Evolutionary conservation across 1,140 invertebrate species (phyloP), one percentile per base, ranked within the genome.

Genomic region (Leptoteleia sp.): DNA sequence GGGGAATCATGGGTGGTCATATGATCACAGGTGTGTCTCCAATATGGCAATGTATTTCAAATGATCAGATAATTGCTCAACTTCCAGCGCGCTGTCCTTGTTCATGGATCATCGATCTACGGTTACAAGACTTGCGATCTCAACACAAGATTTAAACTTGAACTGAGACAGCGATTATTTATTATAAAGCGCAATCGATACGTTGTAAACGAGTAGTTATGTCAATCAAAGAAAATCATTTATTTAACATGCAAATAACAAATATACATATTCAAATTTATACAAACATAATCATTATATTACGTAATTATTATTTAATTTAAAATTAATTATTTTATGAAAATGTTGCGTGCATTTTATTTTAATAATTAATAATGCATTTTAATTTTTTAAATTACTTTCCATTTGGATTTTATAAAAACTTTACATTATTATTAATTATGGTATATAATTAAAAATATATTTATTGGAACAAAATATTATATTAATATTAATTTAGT

Each of bases 71-170:
- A 52, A 73, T 73, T 73, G 38, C 70, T 57, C 59, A 73, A 73
- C 50, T 45, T 37, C 15, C 31, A 31, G 9, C 16, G 9, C 16
- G 47, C 13, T 64, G 70, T 33, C 70, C 70, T 73, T 50, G 59
- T 73, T 64, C 59, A 73, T 73, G 70, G 70, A 73, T 73, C 70
- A 73, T 73, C 70, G 59, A 73, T 57, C 40, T 72, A 40, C 19
- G 11, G 1, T 16, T 35, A 3, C 19, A n/a, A 15, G 17, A 42
- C 27, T 33, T 7, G 16, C 13, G 40, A 57, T 57, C 50, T 47
- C 42, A 27, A 37, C 16, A 2, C n/a, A 7, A 35, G 48, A 45
- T 55, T 33, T 68, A 37, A n/a, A n/a, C 19, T 33, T 27, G 6
- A 54, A 47, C 12, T 27, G 29, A 67, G 48, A 67, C 29, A 37